Conservation (phyloP, 2,888 invertebrate species). For the Caenorhabditis virilis region DNA sequence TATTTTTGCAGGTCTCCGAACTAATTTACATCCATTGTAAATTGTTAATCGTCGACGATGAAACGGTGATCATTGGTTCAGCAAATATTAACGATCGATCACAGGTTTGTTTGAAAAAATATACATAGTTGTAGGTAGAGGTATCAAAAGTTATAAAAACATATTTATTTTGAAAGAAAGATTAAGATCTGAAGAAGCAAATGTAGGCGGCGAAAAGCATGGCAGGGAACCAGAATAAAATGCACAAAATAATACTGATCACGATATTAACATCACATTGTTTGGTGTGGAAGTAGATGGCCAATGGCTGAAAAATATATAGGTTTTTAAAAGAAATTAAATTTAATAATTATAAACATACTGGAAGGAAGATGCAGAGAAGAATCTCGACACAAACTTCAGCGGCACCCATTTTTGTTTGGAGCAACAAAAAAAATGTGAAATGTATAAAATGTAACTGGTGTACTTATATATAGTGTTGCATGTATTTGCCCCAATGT, state of each 20-base stretch:
- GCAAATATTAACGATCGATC: slow-evolving; percentile 97
- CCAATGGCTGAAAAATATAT: slow-evolving; percentile 1
- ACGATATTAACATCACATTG: neutral
- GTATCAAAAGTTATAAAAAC: neutral
- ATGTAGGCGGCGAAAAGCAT: neutral
- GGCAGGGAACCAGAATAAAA: neutral
- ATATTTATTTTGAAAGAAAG: neutral
- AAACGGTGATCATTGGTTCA: slow-evolving; percentile 87
- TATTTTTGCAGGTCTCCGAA: slow-evolving; percentile 78
- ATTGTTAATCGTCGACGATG: slow-evolving; percentile 90
- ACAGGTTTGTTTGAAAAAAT: slow-evolving; percentile 73
- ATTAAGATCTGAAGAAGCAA: neutral
- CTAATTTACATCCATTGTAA: slow-evolving; percentile 97
- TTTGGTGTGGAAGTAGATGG: neutral
- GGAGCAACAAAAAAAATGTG: neutral
- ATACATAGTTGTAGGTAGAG: too few species aligned
- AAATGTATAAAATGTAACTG: neutral
- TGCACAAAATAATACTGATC: neutral
- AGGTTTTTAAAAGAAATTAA: neutral
- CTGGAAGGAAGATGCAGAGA: slow-evolving; percentile 45
- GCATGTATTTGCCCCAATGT: too few species aligned
- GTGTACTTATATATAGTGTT: too few species aligned
- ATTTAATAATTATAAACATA: slow-evolving; percentile 34
- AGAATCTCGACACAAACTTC: slow-evolving; percentile 31
- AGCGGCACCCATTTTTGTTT: slow-evolving; percentile 31